Percentiles rank a stretch among this genome's conserved stretches.
phyloP scores from a whole-genome alignment of 2,888 invertebrate genomes.

The Melanophora roralis region DNA sequence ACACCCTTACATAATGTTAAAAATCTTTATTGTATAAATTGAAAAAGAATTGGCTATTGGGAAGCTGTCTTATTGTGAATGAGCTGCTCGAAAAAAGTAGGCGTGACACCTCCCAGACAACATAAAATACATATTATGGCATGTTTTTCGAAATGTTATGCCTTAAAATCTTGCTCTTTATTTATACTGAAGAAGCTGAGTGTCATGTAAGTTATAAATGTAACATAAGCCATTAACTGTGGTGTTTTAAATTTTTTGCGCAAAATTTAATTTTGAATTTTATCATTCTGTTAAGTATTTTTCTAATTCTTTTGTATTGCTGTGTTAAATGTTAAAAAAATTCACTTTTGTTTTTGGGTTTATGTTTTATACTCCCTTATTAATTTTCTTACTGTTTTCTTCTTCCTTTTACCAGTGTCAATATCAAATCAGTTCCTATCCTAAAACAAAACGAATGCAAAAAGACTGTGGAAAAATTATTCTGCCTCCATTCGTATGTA shows the following conservation, averaged over 20 bases:
- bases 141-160: too few species aligned
- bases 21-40: too few species aligned
- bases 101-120: too few species aligned
- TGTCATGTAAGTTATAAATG: too few species aligned
- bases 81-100: too few species aligned
- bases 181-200: too few species aligned
- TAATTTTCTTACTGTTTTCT: not conserved
- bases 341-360: not conserved
- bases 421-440: conserved; percentile 61
- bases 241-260: conserved; percentile 11
- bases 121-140: too few species aligned
- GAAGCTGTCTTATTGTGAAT: too few species aligned
- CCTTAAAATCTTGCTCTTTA: too few species aligned
- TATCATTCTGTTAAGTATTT: conserved; percentile 2
- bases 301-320: not conserved
- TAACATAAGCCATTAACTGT: too few species aligned
- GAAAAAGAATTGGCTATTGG: too few species aligned
- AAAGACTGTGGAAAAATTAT: conserved; percentile 1
- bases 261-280: conserved; percentile 25
- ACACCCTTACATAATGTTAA: too few species aligned
- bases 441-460: conserved; percentile 38
- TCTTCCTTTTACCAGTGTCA: conserved; percentile 45
- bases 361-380: not conserved
- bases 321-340: not conserved
- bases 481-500: not conserved